Conservation (phyloP, 2,888 invertebrate genomes). For the Resseliella maxima region DNA sequence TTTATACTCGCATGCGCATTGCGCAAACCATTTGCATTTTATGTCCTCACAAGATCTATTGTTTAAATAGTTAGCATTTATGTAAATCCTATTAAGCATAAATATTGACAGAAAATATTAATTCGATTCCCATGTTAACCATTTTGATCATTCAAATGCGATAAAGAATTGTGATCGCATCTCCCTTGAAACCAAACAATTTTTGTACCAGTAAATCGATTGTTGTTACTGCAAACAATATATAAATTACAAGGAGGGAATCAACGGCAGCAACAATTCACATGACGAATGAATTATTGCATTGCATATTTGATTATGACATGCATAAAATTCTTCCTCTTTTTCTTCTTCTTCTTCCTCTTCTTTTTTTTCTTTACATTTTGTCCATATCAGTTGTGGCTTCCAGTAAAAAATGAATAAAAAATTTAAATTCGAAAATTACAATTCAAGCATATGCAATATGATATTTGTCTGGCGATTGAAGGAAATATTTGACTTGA, state of each 20-base stretch:
- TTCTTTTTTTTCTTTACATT: neutral
- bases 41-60: constrained; percentile 20
- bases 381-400: neutral
- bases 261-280: neutral
- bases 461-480: constrained; percentile 38
- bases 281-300: constrained; percentile 53
- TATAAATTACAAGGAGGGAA: constrained; percentile 5
- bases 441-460: constrained; percentile 11
- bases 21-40: neutral
- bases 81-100: constrained; percentile 30
- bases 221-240: neutral
- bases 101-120: constrained; percentile 55
- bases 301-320: constrained; percentile 51
- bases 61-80: constrained; percentile 30
- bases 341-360: neutral
- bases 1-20: no score
- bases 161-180: neutral
- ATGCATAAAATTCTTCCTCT: constrained; percentile 37
- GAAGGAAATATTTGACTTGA: neutral
- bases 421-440: constrained; percentile 33
- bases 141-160: constrained; percentile 39
- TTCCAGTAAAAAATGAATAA: no score
- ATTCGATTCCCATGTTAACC: constrained; percentile 39
- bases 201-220: neutral
- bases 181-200: constrained; percentile 5